Evolutionary conservation across 2,888 invertebrate genomes (phyloP).

Genomic region (Oasisia sp.): DNA sequence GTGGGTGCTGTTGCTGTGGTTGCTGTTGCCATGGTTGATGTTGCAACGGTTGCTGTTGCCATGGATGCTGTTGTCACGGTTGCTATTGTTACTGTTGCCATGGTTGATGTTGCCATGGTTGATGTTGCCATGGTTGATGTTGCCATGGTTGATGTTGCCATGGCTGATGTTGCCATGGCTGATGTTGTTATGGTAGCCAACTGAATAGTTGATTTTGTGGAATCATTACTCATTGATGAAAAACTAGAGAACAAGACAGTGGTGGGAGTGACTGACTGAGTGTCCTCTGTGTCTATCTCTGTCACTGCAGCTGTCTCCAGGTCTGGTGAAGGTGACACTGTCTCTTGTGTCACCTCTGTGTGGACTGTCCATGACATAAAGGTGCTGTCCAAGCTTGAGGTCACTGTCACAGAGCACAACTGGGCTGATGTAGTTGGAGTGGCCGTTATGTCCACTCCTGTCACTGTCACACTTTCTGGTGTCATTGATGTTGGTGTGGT

Average conservation of each 20-base stretch:
- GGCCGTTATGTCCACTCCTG: neutral
- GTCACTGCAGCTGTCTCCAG: neutral
- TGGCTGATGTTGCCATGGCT: no score
- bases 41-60: neutral
- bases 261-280: neutral
- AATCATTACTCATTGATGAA: neutral
- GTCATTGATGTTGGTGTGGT: neutral
- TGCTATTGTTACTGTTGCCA: neutral
- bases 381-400: neutral
- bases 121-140: neutral
- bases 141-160: neutral
- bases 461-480: neutral
- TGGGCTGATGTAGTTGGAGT: constrained; percentile 19
- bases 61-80: neutral
- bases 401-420: neutral
- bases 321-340: neutral
- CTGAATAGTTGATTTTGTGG: neutral
- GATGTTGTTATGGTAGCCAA: neutral
- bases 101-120: neutral
- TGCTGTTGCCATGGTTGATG: no score
- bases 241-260: neutral
- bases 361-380: neutral
- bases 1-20: neutral
- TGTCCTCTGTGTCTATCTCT: neutral
- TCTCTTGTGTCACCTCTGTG: neutral